Percentiles rank a stretch among this genome's conserved stretches.
Evolutionary conservation across 2,797 vertebrate genomes (phyloP).

Genomic region (Leucoraja ocellata): DNA sequence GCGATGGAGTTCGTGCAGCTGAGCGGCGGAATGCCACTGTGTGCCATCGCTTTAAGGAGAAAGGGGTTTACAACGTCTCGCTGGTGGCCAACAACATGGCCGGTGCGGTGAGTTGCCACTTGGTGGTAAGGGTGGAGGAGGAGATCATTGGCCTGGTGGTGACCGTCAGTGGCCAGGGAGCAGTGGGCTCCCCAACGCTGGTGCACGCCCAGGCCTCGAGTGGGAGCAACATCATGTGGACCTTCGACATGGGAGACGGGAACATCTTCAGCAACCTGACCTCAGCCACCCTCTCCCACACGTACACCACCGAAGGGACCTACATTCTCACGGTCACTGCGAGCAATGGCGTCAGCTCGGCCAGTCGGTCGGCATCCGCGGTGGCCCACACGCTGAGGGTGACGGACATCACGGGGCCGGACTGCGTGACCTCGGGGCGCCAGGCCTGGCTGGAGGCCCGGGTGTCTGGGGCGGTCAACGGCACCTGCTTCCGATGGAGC

Average conservation of each 20-base stretch:
- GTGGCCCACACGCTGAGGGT: constrained; percentile 56
- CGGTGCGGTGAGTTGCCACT: constrained; percentile 47
- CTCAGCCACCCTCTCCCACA: constrained; percentile 49
- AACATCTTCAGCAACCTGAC: constrained; percentile 47
- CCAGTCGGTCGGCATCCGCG: constrained; percentile 46
- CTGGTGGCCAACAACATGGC: constrained; percentile 55
- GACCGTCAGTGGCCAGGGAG: constrained; percentile 48
- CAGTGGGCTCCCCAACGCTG: constrained; percentile 49
- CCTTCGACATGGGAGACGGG: constrained; percentile 66
- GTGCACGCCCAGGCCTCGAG: constrained; percentile 52
- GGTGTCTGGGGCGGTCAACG: constrained; percentile 51
- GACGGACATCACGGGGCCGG: constrained; percentile 50
- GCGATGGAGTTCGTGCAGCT: constrained; percentile 49
- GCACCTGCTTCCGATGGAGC: constrained; percentile 57
- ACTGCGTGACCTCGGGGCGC: constrained; percentile 49
- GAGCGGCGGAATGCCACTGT: constrained; percentile 44
- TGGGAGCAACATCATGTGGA: constrained; percentile 57
- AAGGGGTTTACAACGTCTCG: constrained; percentile 59
- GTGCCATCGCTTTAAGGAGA: constrained; percentile 48
- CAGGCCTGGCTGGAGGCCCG: constrained; percentile 48
- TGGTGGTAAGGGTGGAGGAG: constrained; percentile 54
- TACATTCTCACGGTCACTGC: constrained; percentile 55
- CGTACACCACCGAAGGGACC: constrained; percentile 56
- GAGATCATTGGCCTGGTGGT: constrained; percentile 55
- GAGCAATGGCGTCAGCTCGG: constrained; percentile 53